Evolutionary conservation across 2,797 vertebrate genomes (phyloP).

Genomic region (Urocyon cinereoargenteus): DNA sequence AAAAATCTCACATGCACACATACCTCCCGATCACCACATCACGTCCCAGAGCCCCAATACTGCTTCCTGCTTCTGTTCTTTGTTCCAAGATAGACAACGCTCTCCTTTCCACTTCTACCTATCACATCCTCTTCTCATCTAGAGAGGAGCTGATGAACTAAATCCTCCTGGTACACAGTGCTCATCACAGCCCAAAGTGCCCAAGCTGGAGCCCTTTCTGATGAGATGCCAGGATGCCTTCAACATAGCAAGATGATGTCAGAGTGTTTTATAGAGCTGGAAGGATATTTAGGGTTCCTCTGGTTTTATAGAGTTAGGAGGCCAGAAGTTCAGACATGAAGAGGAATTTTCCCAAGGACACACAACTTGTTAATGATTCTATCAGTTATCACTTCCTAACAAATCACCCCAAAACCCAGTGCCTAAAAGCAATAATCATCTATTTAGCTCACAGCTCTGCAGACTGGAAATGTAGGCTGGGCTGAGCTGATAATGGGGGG

Average conservation of each 20-base stretch:
- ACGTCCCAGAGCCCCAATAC: not conserved
- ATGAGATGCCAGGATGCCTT: not conserved
- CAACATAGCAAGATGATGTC: not conserved
- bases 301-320: not conserved
- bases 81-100: not conserved
- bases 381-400: not conserved
- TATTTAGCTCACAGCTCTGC: not conserved
- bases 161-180: not conserved
- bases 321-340: not conserved
- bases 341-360: not conserved
- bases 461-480: not conserved
- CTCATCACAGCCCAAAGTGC: too few species aligned
- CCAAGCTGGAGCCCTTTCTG: not conserved
- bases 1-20: not conserved
- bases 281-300: not conserved
- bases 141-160: not conserved
- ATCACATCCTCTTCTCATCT: not conserved
- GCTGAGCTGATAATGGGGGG: not conserved
- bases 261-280: not conserved
- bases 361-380: not conserved
- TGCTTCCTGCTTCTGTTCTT: not conserved
- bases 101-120: not conserved
- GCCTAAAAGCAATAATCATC: not conserved
- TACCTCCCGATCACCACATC: not conserved
- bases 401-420: not conserved